Evolutionary conservation across 2,888 invertebrate genomes (phyloP), one percentile per base, ranked within the genome.

Genomic region (Mystacides longicornis): DNA sequence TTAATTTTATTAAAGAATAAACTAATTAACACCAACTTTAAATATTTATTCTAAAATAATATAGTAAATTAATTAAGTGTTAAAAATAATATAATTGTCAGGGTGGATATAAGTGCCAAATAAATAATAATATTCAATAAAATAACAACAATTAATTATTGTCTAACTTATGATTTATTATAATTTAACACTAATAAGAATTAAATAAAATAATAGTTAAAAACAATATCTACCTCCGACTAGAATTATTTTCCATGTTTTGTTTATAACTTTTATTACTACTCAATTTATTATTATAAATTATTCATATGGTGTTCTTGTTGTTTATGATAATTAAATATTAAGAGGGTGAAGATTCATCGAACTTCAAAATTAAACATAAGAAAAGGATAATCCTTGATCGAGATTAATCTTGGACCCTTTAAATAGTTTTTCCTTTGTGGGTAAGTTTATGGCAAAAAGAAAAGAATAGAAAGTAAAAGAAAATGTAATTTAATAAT

Each of bases 51-150:
- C 37, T n/a, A 31, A 11, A 31, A 46, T 46, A 43, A 43, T 43
- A 43, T 18, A 46, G 20, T 46, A 46, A 19, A 46, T 46, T 19
- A 46, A 11, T 46, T 46, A 46, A 46, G 7, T 16, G n/a, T 14
- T 7, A 27, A 11, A 27, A 27, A 27, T 27, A 27, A 37, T n/a
- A 14, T n/a, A 37, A 37, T 46, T 46, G 52, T 27, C 52, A 52
- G 47, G 52, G 52, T 52, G 52, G 27, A 52, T 14, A 52, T 52
- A 48, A 52, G 52, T 52, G 52, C 48, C 52, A 48, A 48, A 46
- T 5, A 46, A 23, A 48, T 23, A 48, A 49, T 23, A 27, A 23
- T 49, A 49, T 31, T 31, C 11, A 18, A 16, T 18, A 18, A 31
- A 27, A 16, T n/a, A 21, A 22, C 18, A 48, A 23, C 22, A 3